Evolutionary conservation across 1,140 invertebrate genomes (phyloP).

Genomic region (Agrypnia vestita): DNA sequence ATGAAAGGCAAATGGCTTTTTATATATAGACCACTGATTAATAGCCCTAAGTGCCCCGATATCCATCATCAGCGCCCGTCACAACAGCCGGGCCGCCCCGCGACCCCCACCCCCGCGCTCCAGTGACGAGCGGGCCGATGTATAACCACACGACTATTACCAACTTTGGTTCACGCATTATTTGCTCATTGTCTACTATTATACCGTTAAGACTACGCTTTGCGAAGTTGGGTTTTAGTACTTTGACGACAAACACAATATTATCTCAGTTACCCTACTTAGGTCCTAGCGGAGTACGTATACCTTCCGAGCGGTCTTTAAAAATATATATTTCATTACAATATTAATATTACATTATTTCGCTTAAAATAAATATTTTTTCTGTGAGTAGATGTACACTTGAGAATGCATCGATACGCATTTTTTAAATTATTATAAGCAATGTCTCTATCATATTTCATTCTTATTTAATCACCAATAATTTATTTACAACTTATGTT

Average conservation of each 20-base stretch:
- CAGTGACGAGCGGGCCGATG: background rate
- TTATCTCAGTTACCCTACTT: too few relatives aligned
- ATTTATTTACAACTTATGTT: too few relatives aligned
- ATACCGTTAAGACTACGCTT: slow-evolving; percentile 1
- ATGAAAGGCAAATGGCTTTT: slow-evolving; percentile 37
- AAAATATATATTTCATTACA: too few relatives aligned
- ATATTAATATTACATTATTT: too few relatives aligned
- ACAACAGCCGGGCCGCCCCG: slow-evolving; percentile 21
- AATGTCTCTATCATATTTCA: too few relatives aligned
- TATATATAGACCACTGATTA: slow-evolving; percentile 39
- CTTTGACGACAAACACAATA: slow-evolving; percentile 4
- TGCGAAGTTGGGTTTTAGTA: background rate
- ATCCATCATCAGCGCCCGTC: slow-evolving; percentile 38
- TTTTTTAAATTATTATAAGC: too few relatives aligned
- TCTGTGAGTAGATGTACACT: too few relatives aligned
- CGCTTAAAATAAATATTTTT: too few relatives aligned
- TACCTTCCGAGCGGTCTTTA: too few relatives aligned
- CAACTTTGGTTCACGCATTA: slow-evolving; percentile 33
- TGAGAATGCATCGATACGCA: too few relatives aligned
- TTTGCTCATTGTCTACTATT: slow-evolving; percentile 29
- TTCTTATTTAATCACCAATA: too few relatives aligned
- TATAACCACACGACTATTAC: slow-evolving; percentile 1
- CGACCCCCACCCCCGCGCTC: background rate
- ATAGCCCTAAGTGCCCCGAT: slow-evolving; percentile 34
- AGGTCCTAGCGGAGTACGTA: too few relatives aligned